Base-by-base conservation (phyloP, 1,140 invertebrate species). In the Vollenhovia emeryi region DNA sequence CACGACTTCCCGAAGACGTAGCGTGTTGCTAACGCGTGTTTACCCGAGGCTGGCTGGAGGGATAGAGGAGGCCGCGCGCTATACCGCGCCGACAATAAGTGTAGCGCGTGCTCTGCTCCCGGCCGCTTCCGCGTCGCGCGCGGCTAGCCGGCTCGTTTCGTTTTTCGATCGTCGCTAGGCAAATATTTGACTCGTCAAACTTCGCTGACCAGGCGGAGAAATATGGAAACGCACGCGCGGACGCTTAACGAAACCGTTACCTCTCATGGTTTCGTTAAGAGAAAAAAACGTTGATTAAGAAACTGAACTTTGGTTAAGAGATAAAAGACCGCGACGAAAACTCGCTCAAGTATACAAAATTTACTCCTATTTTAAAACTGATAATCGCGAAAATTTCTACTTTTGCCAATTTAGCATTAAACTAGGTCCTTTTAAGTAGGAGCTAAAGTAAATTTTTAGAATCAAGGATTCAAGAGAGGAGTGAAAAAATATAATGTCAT, bases 1-100 rank as follows among this genome's bases (percentile, higher is more conserved):
- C 88, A 86, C 87, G 69, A 90, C 88, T 90, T 85, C 75, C 52
- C 85, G 75, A 84, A 80, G 80, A 85, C 74, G 85, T 88, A 84
- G 79, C 80, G 66, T 80, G 78, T 76, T 45, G 71, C 87, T 83
- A 68, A 82, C 69, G 73, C 87, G 66, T 89, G 87, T 89, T 88
- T 90, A 85, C 84, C 74, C 87, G 83, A 52, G 48, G 75, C 73
- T 50, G 57, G 76, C 73, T 75, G 59, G 60, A 80, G 74, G 85
- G 71, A 84, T 84, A 73, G n/a, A n/a, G 45, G 52, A 59, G 75
- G 69, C 62, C 60, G 52, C 85, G 85, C 85, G 85, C 84, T 66
- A 66, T 86, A 89, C 85, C 80, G 80, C 74, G 86, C 83, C 79
- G 79, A 74, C 88, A 76, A 86, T 89, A 82, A 89, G 87, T 83